Conservation (phyloP, 1,140 invertebrate genomes). For the Zeugodacus cucurbitae region DNA sequence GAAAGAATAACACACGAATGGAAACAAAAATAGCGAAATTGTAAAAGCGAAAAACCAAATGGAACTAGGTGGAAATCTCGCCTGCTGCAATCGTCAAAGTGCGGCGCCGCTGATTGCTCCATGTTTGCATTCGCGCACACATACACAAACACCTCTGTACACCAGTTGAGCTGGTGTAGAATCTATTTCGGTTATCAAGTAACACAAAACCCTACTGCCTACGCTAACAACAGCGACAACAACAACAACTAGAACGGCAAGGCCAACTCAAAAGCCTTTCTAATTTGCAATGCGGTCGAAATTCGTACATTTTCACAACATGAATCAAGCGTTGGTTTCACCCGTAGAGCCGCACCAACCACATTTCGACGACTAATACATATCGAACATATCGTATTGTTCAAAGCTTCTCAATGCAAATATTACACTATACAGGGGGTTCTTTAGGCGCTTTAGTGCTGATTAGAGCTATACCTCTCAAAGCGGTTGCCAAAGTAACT, state of each 20-base stretch:
- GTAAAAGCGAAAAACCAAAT: background rate
- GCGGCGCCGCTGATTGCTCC: background rate
- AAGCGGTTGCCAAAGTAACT: too few relatives aligned
- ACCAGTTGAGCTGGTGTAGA: background rate
- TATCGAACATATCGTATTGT: background rate
- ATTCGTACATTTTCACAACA: background rate
- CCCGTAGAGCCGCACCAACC: background rate
- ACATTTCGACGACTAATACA: background rate
- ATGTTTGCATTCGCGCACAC: background rate
- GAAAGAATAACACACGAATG: background rate
- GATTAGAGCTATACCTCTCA: too few relatives aligned
- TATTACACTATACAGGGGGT: too few relatives aligned
- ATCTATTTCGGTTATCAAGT: background rate
- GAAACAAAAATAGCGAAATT: background rate
- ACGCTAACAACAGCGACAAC: background rate
- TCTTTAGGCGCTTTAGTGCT: too few relatives aligned
- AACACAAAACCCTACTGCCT: background rate
- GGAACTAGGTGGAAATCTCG: background rate
- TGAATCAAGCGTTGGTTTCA: background rate
- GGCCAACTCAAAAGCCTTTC: conserved; percentile 6
- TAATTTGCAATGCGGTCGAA: conserved; percentile 2
- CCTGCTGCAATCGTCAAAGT: background rate
- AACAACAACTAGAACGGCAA: background rate
- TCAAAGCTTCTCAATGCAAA: background rate
- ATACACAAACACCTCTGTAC: background rate